phyloP scores from a whole-genome alignment of 2,113 vertebrate genomes.

The Scartelaos histophorus region DNA sequence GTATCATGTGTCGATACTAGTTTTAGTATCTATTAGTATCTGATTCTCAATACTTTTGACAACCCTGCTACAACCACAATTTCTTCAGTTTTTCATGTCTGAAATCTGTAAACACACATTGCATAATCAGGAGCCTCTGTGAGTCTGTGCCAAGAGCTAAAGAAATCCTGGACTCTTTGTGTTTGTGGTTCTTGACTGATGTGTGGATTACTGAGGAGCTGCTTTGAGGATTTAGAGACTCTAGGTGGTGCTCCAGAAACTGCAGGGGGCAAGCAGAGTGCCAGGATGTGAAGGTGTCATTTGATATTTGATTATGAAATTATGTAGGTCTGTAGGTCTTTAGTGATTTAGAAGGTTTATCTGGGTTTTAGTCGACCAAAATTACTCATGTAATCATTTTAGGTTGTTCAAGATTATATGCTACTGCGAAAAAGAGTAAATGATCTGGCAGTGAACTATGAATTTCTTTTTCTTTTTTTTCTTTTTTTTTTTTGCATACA shows the following conservation, averaged over 20 bases:
- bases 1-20: too few species aligned
- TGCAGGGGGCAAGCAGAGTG: not conserved
- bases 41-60: too few species aligned
- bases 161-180: constrained; percentile 16
- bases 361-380: not conserved
- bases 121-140: constrained; percentile 18
- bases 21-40: too few species aligned
- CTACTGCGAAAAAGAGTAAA: too few species aligned
- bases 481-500: too few species aligned
- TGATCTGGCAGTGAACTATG: not conserved
- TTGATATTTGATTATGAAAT: constrained; percentile 5
- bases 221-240: constrained; percentile 47
- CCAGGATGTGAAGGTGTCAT: constrained; percentile 9
- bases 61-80: not conserved
- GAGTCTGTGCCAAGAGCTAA: not conserved
- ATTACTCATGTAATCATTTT: not conserved
- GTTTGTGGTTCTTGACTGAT: constrained; percentile 28
- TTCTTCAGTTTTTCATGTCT: not conserved
- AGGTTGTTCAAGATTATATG: not conserved
- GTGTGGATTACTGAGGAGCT: constrained; percentile 31
- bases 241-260: constrained; percentile 13
- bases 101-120: constrained; percentile 1
- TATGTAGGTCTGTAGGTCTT: not conserved
- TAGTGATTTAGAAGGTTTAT: not conserved
- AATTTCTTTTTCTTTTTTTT: too few species aligned